Percentiles rank a stretch among this genome's conserved stretches.
phyloP scores from a whole-genome alignment of 2,113 vertebrate genomes.

The Arothron firmamentum region DNA sequence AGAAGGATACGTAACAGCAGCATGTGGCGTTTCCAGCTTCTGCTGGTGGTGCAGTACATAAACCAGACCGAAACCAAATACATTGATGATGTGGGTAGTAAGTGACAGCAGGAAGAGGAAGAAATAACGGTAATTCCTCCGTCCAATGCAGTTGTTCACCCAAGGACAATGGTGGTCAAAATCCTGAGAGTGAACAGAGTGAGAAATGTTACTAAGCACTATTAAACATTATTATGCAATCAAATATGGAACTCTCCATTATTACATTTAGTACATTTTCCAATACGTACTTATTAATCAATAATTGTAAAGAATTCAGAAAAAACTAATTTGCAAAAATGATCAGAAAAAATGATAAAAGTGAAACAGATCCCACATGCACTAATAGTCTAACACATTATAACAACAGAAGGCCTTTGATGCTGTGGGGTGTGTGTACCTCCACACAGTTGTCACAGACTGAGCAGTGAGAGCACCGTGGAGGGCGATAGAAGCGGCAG shows the following conservation, averaged over 20 bases:
- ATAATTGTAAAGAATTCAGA: too few species aligned
- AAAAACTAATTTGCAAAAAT: too few species aligned
- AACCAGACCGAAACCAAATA: conserved; percentile 91
- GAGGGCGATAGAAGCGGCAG: conserved; percentile 95
- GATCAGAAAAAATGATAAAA: too few species aligned
- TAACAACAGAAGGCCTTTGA: too few species aligned
- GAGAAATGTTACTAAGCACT: neutral
- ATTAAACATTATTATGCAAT: neutral
- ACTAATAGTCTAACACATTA: too few species aligned
- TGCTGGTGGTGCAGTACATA: conserved; percentile 88
- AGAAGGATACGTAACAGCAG: conserved; percentile 94
- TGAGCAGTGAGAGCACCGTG: conserved; percentile 95
- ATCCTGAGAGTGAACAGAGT: conserved; percentile 74
- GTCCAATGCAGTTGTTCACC: conserved; percentile 98
- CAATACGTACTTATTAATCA: too few species aligned
- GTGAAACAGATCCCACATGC: too few species aligned
- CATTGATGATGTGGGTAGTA: conserved; percentile 88
- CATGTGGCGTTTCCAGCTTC: conserved; percentile 82
- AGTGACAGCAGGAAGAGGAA: conserved; percentile 95
- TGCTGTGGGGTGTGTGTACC: conserved; percentile 66
- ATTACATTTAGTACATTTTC: too few species aligned
- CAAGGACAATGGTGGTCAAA: conserved; percentile 98
- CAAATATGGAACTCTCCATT: neutral
- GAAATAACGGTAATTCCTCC: conserved; percentile 96
- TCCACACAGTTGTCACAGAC: conserved; percentile 99